Base-by-base conservation (phyloP, 2,888 invertebrate species). In the Andrena praecox region DNA sequence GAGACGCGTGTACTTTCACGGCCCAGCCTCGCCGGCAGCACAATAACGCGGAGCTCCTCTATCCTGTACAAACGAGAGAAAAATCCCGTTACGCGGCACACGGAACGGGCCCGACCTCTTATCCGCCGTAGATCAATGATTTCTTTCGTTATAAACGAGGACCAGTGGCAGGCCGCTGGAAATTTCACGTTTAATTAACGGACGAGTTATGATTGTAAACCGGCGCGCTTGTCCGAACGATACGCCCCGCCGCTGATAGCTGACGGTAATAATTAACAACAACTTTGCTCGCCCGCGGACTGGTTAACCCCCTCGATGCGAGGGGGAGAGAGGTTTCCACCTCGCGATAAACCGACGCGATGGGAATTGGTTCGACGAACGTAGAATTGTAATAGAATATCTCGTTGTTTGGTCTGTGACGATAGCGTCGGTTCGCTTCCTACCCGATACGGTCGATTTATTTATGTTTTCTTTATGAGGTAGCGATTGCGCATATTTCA, bases 1-100 rank as follows among this genome's bases (percentile, higher is more conserved):
- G 85, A 80, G 85, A 69, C 73, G 69, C 68, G 42, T 16, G 42
- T 42, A 80, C 85, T 85, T 80, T 87, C 85, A 68, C 68, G 85
- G 63, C 82, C 84, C 54, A 27, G 54, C 8, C 64, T 35, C 66
- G 60, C 12, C 70, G 16, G 54, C 78, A 60, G 63, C 71, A 69
- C 78, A 81, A 85, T 74, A 10, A 54, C 74, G 63, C 42, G 62
- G 54, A 77, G 64, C 69, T 71, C 77, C 64, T 74, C 52, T 52
- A 50, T 10, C 60, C 24, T 42, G 7, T 50, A 59, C 35, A 27
- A 10, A 42, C 8, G 35, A n/a, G 29, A 24, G 83, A 80, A 63
- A 77, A 78, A 80, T 78, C 59, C 80, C 88, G 88, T 83, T 85
- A 74, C 48, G 24, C 48, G 76, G 33, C 68, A 12, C 20, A 64